Percentiles rank a stretch among this genome's conserved stretches.
Conservation (phyloP, 2,888 invertebrate species). For the Crossocerus cetratus region DNA sequence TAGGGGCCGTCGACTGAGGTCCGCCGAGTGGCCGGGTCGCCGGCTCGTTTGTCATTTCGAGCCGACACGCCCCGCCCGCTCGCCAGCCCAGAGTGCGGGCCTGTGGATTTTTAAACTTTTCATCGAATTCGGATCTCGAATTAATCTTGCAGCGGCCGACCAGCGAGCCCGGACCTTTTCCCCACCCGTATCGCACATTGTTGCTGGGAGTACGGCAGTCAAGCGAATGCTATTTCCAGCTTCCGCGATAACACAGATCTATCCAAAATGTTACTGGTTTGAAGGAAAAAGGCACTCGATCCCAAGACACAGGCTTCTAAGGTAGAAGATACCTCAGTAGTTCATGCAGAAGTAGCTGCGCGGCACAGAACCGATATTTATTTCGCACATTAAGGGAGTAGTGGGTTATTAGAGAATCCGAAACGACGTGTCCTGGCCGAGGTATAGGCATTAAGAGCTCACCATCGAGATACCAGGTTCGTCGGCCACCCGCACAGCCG, state of each 20-base stretch:
- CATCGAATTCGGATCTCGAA: conserved; percentile 2
- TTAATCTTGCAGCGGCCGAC: not conserved
- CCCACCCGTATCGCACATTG: not conserved
- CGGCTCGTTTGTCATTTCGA: not conserved
- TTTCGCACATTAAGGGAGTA: conserved; percentile 22
- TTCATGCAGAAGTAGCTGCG: not conserved
- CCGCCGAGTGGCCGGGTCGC: not conserved
- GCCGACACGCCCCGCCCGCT: not conserved
- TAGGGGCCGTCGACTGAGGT: not conserved
- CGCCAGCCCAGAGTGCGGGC: not conserved
- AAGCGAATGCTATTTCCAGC: not conserved
- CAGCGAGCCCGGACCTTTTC: not conserved
- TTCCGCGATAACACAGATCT: not conserved
- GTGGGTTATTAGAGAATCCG: not conserved
- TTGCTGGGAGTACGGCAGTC: too few relatives aligned
- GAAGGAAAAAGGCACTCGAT: not conserved
- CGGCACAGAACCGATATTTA: conserved; percentile 15
- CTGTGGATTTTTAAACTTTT: not conserved
- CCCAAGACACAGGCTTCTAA: not conserved
- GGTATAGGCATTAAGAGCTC: conserved; percentile 15
- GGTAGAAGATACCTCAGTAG: not conserved
- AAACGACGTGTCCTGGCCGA: not conserved
- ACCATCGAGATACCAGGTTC: conserved; percentile 9
- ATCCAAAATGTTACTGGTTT: not conserved
- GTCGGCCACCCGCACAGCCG: conserved; percentile 26